phyloP scores from a whole-genome alignment of 2,888 invertebrate species.

The Merodon equestris region DNA sequence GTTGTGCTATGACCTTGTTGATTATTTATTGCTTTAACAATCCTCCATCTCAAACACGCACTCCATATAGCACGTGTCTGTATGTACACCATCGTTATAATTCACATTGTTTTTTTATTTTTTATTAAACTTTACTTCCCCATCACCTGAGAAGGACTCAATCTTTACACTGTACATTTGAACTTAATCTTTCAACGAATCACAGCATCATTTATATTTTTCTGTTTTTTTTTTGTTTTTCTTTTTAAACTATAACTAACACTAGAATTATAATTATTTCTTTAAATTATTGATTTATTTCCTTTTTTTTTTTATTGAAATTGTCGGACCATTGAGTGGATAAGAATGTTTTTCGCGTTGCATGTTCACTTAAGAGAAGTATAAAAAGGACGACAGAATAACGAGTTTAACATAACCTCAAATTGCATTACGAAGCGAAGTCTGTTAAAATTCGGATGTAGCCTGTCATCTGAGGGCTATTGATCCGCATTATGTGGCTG shows the following conservation, averaged over 20 bases:
- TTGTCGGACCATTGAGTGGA: constrained; percentile 21
- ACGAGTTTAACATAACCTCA: constrained; percentile 53
- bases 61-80: neutral
- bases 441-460: constrained; percentile 34
- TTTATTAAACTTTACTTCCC: constrained; percentile 43
- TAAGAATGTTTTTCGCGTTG: neutral
- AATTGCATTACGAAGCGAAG: constrained; percentile 52
- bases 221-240: constrained; percentile 44
- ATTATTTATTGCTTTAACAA: constrained; percentile 50
- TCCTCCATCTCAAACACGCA: constrained; percentile 6
- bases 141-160: constrained; percentile 70
- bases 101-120: constrained; percentile 21
- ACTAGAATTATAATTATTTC: too few species aligned
- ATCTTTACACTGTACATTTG: constrained; percentile 76
- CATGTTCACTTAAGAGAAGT: constrained; percentile 52
- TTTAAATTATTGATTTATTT: constrained; percentile 20
- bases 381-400: constrained; percentile 62
- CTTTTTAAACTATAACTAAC: constrained; percentile 18
- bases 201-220: constrained; percentile 71
- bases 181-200: constrained; percentile 75
- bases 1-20: constrained; percentile 24
- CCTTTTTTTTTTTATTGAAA: constrained; percentile 32
- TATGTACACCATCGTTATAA: constrained; percentile 57
- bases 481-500: constrained; percentile 71
- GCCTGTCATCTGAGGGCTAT: constrained; percentile 73